phyloP scores from a whole-genome alignment of 2,113 vertebrate genomes.

The Mustela lutreola region DNA sequence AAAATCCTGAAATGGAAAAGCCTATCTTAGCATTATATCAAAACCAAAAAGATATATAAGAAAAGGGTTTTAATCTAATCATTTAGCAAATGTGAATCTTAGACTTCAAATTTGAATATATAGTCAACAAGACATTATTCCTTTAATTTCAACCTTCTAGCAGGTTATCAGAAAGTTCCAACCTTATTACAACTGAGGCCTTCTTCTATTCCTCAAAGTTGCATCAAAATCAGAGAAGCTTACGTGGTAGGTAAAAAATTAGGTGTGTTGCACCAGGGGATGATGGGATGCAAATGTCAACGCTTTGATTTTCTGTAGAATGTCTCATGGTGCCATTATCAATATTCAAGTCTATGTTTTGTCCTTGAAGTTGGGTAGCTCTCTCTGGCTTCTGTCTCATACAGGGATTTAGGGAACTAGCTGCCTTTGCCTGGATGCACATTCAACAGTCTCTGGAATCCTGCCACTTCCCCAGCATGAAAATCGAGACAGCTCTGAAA shows the following conservation, averaged over 20 bases:
- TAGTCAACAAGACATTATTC: neutral
- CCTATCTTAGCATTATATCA: neutral
- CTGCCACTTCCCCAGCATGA: neutral
- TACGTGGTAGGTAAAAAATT: neutral
- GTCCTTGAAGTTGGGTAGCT: neutral
- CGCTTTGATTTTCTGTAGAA: neutral
- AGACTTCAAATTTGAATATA: neutral
- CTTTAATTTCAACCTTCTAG: neutral
- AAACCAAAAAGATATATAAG: conserved; percentile 39
- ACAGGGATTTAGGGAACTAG: neutral
- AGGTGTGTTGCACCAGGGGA: too few species aligned
- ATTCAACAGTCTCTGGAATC: neutral
- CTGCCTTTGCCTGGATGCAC: neutral
- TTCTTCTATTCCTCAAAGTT: neutral
- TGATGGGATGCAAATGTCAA: neutral
- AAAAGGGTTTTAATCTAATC: neutral
- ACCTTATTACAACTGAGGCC: neutral
- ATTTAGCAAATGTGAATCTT: neutral
- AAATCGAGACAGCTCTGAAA: neutral
- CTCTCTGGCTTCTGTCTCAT: neutral
- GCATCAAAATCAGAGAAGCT: neutral
- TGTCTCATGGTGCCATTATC: neutral
- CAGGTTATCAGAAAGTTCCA: neutral
- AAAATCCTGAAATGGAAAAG: neutral
- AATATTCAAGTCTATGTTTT: neutral